Conservation (phyloP, 2,888 invertebrate species). For the Epirrhoe alternata region DNA sequence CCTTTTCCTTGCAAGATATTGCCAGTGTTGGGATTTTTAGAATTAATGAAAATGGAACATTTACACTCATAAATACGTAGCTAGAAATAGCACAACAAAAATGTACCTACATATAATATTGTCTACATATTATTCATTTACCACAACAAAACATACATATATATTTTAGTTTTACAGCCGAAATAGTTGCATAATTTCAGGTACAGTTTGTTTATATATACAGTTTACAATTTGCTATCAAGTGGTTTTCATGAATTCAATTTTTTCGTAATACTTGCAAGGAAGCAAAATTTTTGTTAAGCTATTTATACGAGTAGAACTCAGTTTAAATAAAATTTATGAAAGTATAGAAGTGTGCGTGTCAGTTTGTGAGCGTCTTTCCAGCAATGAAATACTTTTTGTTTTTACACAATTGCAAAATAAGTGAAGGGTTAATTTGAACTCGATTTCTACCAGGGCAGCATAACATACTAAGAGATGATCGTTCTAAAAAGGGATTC, state of each 20-base stretch:
- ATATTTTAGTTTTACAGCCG: neutral
- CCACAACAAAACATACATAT: neutral
- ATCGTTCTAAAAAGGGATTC: conserved; percentile 30
- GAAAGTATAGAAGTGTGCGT: neutral
- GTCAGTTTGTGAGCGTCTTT: neutral
- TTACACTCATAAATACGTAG: neutral
- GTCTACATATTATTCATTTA: too few species aligned
- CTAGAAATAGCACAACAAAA: too few species aligned
- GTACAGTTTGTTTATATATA: too few species aligned
- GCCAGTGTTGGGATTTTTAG: conserved; percentile 16
- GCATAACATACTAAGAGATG: conserved; percentile 48
- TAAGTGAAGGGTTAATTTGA: conserved; percentile 60
- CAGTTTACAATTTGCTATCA: neutral
- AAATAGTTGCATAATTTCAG: neutral
- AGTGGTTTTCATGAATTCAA: neutral
- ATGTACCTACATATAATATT: too few species aligned
- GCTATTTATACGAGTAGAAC: neutral
- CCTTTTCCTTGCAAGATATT: conserved; percentile 26
- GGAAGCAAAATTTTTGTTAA: neutral
- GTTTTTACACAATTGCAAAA: conserved; percentile 24
- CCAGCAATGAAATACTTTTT: neutral
- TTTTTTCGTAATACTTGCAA: too few species aligned
- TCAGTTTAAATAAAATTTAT: too few species aligned
- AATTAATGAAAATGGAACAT: conserved; percentile 11
- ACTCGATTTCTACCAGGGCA: conserved; percentile 67